Conservation (phyloP, 1,140 invertebrate species). For the Microvelia longipes region DNA sequence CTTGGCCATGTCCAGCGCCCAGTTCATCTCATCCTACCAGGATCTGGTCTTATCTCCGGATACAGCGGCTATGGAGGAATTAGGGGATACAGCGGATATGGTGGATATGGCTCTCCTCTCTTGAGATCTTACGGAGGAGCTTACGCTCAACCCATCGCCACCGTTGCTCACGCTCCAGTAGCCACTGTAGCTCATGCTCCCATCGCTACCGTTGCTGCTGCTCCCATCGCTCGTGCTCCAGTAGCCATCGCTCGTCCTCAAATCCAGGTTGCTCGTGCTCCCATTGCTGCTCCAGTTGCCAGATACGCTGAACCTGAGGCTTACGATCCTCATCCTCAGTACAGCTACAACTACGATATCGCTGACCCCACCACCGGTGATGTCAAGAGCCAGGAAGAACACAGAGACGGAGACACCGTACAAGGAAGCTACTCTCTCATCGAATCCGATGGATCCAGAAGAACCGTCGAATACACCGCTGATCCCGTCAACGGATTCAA, state of each 20-base stretch:
- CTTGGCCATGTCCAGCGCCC: background rate
- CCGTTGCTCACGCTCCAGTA: background rate
- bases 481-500: constrained; percentile 31
- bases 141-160: background rate
- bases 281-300: background rate
- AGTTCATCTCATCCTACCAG: background rate
- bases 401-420: constrained; percentile 27
- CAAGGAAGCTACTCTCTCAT: constrained; percentile 17
- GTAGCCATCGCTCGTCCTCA: background rate
- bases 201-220: background rate
- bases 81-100: too few relatives aligned
- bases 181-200: background rate
- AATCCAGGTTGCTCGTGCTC: background rate
- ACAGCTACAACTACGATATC: constrained; percentile 21
- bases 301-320: constrained; percentile 7
- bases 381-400: constrained; percentile 15
- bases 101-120: background rate
- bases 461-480: constrained; percentile 31
- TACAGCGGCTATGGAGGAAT: too few relatives aligned
- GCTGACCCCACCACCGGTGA: constrained; percentile 16
- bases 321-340: constrained; percentile 31
- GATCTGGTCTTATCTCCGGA: background rate
- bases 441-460: constrained; percentile 32
- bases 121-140: background rate
- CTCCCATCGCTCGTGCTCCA: background rate